Conservation (phyloP, 2,113 vertebrate species). For the Bubalus kerabau region DNA sequence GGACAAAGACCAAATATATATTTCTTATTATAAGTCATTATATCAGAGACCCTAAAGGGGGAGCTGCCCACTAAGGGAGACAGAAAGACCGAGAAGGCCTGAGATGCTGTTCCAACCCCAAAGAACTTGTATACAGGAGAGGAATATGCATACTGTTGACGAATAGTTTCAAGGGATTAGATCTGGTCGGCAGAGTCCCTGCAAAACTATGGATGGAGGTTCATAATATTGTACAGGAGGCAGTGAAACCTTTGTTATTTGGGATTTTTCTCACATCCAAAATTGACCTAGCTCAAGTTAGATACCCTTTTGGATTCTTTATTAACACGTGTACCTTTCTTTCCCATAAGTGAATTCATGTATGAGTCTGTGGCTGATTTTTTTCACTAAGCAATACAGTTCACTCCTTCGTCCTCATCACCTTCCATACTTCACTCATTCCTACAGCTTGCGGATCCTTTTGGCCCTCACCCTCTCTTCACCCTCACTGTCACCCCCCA, state of each 20-base stretch:
- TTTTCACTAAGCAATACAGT: neutral
- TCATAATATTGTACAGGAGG: neutral
- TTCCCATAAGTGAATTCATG: neutral
- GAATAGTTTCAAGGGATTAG: neutral
- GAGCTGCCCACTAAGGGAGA: neutral
- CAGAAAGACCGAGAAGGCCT: neutral
- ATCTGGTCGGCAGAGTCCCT: neutral
- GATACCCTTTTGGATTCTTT: neutral
- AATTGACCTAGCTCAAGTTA: neutral
- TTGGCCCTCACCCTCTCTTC: neutral
- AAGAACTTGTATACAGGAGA: neutral
- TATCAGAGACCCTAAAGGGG: neutral
- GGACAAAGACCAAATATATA: neutral
- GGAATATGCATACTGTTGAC: neutral
- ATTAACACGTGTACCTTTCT: neutral
- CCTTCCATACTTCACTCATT: neutral
- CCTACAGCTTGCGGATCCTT: neutral
- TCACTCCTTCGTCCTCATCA: neutral
- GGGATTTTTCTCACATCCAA: neutral
- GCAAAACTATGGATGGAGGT: neutral
- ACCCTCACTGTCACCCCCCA: neutral
- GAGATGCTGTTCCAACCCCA: neutral
- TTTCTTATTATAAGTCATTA: neutral
- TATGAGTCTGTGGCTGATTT: neutral
- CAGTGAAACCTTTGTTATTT: neutral